Percentiles rank a stretch among this genome's conserved stretches.
phyloP scores from a whole-genome alignment of 2,888 invertebrate genomes.

The Hypomecis punctinalis region DNA sequence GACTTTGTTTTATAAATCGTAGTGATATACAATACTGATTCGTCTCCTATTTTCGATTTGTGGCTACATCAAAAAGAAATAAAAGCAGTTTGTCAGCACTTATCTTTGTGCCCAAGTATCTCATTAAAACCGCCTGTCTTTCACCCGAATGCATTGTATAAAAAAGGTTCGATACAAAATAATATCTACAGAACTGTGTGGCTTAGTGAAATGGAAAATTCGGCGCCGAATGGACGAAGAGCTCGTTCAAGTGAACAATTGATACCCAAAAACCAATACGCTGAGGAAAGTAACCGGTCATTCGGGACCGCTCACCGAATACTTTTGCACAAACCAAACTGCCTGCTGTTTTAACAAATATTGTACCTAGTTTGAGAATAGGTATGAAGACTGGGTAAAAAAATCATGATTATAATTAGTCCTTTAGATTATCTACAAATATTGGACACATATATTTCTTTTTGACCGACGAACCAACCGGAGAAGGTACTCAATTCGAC shows the following conservation, averaged over 20 bases:
- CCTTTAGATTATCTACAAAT: too few relatives aligned
- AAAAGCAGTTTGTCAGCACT: too few relatives aligned
- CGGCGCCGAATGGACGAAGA: slow-evolving; percentile 14
- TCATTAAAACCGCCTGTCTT: neutral
- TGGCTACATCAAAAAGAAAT: too few relatives aligned
- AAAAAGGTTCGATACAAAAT: neutral
- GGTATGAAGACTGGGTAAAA: too few relatives aligned
- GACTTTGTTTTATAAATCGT: too few relatives aligned
- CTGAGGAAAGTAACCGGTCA: slow-evolving; percentile 19
- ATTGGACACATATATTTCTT: too few relatives aligned
- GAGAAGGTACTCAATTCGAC: too few relatives aligned
- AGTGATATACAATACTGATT: too few relatives aligned
- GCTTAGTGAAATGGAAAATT: slow-evolving; percentile 22
- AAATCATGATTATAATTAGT: too few relatives aligned
- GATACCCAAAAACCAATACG: slow-evolving; percentile 29
- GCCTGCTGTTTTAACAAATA: neutral
- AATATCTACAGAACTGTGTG: slow-evolving; percentile 4
- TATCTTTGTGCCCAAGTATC: neutral
- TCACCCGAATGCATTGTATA: slow-evolving; percentile 2
- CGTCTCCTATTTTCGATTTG: too few relatives aligned
- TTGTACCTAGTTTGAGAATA: too few relatives aligned
- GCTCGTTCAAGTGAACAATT: slow-evolving; percentile 24
- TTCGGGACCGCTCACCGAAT: slow-evolving; percentile 13
- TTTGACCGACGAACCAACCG: too few relatives aligned
- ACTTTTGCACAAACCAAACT: slow-evolving; percentile 6